phyloP scores from a whole-genome alignment of 2,113 vertebrate genomes.

The Aspidoscelis tigris region DNA sequence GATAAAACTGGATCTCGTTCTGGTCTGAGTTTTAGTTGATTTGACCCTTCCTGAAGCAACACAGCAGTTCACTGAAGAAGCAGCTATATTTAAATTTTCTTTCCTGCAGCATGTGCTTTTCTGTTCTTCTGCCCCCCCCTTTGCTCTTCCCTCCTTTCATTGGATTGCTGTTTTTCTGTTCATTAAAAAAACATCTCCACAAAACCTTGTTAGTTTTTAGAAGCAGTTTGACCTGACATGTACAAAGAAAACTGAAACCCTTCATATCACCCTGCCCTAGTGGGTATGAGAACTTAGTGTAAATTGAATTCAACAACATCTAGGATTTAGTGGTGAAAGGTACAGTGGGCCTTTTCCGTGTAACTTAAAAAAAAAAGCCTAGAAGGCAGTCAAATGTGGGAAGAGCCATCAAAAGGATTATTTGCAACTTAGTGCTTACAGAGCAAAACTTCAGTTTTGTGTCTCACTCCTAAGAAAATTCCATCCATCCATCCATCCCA shows the following conservation, averaged over 20 bases:
- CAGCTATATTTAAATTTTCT: slow-evolving; percentile 43
- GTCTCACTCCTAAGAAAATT: neutral
- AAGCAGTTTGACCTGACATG: slow-evolving; percentile 40
- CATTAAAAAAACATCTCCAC: neutral
- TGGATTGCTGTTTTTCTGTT: no score
- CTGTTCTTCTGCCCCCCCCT: neutral
- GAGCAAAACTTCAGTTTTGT: neutral
- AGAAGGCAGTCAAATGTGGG: neutral
- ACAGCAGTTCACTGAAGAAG: slow-evolving; percentile 45
- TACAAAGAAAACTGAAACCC: slow-evolving; percentile 18
- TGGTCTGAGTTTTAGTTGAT: slow-evolving; percentile 60
- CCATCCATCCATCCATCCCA: no score
- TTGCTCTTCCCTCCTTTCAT: no score
- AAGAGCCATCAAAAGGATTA: neutral
- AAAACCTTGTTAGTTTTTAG: slow-evolving; percentile 59
- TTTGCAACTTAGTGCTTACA: neutral
- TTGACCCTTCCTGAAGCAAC: slow-evolving; percentile 67
- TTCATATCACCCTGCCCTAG: slow-evolving; percentile 54
- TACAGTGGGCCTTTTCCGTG: slow-evolving; percentile 45
- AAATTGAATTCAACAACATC: slow-evolving; percentile 68
- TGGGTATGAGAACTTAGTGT: slow-evolving; percentile 63
- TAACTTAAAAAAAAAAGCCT: slow-evolving; percentile 23
- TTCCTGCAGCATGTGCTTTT: slow-evolving; percentile 43
- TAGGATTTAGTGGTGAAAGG: slow-evolving; percentile 45
- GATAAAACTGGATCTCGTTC: slow-evolving; percentile 73